These are phyloP conservation scores for Tribolium freemani DNA, from an alignment of 2,888 invertebrate genomes.

Conservation along the genomic window DNA sequence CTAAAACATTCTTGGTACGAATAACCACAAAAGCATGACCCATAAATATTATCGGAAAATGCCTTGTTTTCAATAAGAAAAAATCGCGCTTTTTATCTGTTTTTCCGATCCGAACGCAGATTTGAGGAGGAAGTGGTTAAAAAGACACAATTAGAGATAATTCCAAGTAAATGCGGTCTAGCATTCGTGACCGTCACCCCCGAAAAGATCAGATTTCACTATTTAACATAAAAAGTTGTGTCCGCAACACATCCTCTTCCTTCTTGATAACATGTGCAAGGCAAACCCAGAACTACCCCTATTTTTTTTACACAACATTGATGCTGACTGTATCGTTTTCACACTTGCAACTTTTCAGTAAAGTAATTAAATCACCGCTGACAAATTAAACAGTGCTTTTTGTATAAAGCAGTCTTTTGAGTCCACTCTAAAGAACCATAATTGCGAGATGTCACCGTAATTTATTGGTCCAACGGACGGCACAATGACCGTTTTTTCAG, in stretches of 20 bases:
- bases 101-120: background rate
- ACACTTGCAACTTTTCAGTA: slow-evolving; percentile 6
- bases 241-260: slow-evolving; percentile 57
- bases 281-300: slow-evolving; percentile 45
- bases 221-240: slow-evolving; percentile 54
- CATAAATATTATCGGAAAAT: background rate
- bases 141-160: slow-evolving; percentile 25
- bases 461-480: slow-evolving; percentile 1
- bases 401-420: background rate
- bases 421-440: slow-evolving; percentile 4
- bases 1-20: slow-evolving; percentile 46
- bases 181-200: slow-evolving; percentile 13
- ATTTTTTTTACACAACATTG: slow-evolving; percentile 13
- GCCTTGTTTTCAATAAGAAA: background rate
- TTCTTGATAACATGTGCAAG: slow-evolving; percentile 52
- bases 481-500: slow-evolving; percentile 26
- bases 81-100: background rate
- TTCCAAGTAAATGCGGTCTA: slow-evolving; percentile 11
- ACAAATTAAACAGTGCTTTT: background rate
- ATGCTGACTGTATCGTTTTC: slow-evolving; percentile 24
- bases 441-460: slow-evolving; percentile 27
- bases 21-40: slow-evolving; percentile 14
- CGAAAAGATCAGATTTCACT: slow-evolving; percentile 52
- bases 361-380: background rate
- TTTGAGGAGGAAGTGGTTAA: slow-evolving; percentile 7